Percentiles rank a stretch among this genome's conserved stretches.
phyloP scores from a whole-genome alignment of 2,113 vertebrate species.

The Chroicocephalus ridibundus region DNA sequence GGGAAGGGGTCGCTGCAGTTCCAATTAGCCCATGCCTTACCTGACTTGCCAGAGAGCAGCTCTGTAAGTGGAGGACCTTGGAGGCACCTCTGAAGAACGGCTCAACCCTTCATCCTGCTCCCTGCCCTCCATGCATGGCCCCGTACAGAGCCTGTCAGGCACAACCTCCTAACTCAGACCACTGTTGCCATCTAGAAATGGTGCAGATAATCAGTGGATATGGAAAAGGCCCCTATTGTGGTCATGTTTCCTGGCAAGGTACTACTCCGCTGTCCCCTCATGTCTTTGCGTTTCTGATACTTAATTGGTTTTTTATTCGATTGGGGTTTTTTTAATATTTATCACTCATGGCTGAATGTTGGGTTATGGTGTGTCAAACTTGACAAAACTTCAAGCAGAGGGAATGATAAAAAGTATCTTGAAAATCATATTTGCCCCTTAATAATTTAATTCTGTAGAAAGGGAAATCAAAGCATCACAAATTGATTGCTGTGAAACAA shows the following conservation, averaged over 20 bases:
- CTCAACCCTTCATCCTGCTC: background rate
- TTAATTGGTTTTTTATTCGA: constrained; percentile 21
- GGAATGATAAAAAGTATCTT: constrained; percentile 27
- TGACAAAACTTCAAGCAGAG: constrained; percentile 53
- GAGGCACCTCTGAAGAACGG: background rate
- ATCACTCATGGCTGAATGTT: constrained; percentile 5
- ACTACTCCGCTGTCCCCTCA: background rate
- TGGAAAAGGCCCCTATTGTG: background rate
- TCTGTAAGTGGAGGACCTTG: background rate
- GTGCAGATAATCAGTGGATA: background rate
- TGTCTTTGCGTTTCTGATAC: background rate
- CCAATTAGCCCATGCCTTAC: background rate
- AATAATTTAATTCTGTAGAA: constrained; percentile 61
- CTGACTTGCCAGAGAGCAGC: background rate
- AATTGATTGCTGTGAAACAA: constrained; percentile 70
- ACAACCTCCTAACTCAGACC: background rate
- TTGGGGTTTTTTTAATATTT: background rate
- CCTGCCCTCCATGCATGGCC: background rate
- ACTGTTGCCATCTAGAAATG: background rate
- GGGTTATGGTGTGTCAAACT: constrained; percentile 28
- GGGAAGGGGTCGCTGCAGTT: background rate
- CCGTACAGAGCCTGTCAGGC: background rate
- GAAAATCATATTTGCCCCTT: constrained; percentile 52
- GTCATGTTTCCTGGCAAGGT: background rate
- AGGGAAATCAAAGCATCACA: constrained; percentile 65